Base-by-base conservation (phyloP, 2,113 vertebrate genomes). In the Dendropsophus ebraccatus region DNA sequence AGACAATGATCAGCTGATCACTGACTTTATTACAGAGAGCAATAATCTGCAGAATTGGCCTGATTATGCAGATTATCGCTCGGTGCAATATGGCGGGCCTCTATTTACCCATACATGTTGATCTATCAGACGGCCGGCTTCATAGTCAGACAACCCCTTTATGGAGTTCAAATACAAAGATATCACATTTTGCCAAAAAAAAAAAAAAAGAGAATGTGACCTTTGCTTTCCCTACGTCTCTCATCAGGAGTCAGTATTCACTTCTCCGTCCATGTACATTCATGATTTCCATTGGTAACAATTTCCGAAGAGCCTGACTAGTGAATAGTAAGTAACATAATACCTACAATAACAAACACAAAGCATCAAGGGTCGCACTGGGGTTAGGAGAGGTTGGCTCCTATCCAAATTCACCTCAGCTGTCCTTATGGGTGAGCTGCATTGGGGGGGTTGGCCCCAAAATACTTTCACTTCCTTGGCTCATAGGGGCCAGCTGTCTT, bases 401-500 rank as follows among this genome's bases (percentile, higher is more conserved):
- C 17, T 4, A 14, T 62, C 45, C 70, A 58, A 4, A 13, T 28
- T 84, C 8, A 78, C 67, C 56, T 78, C 58, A 77, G 19, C 14
- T 77, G 58, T 52, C 74, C 41, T 19, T 45, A 67, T 23, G 30
- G 11, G 19, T 50, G 47, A 78, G 60, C 58, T 35, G 28, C 28
- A 37, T 50, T 78, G 17, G n/a, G 58, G 25, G 37, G 30, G 47
- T 74, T 77, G 37, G 74, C 56, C 45, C 74, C 58, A 58, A 85
- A 69, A 67, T 30, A 78, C 83, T 85, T 78, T 85, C 73, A 85
- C 74, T 77, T 85, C 23, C 56, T 85, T 78, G 45, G 83, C 12
- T 78, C 58, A 47, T 85, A 69, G n/a, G 74, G 37, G n/a, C 45
- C 83, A 85, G 83, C 83, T 85, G 83, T 77, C 73, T 78, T 65